Conservation (phyloP, 2,888 invertebrate species). For the Cactoblastis cactorum region DNA sequence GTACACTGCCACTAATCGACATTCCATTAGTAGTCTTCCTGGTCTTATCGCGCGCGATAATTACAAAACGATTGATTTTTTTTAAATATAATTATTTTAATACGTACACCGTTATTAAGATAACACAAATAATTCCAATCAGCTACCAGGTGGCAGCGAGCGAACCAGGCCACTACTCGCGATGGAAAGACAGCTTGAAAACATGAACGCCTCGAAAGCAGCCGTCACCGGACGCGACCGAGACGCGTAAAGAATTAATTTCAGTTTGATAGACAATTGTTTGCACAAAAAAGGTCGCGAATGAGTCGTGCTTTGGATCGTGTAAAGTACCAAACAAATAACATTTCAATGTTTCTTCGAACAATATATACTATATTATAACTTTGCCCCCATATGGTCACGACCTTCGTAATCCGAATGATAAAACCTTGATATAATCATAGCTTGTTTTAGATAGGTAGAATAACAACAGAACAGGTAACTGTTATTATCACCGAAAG, state of each 20-base stretch:
- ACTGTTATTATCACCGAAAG: conserved; percentile 1
- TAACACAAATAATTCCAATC: conserved; percentile 50
- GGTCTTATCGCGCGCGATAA: conserved; percentile 56
- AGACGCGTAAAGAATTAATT: conserved; percentile 74
- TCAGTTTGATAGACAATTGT: conserved; percentile 67
- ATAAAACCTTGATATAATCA: conserved; percentile 1
- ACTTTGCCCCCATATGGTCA: conserved; percentile 2
- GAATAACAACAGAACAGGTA: conserved; percentile 6
- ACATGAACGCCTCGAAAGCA: conserved; percentile 69
- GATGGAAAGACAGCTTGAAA: conserved; percentile 66
- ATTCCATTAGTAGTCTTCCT: conserved; percentile 47
- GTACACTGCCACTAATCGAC: conserved; percentile 53
- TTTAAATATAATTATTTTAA: conserved; percentile 20
- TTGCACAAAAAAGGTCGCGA: conserved; percentile 56
- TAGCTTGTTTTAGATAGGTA: neutral
- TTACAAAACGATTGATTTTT: conserved; percentile 57
- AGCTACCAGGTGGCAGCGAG: conserved; percentile 56
- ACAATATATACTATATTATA: neutral
- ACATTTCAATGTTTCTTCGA: conserved; percentile 34
- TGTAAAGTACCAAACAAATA: conserved; percentile 27
- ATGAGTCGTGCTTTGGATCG: conserved; percentile 42
- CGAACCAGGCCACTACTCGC: conserved; percentile 64
- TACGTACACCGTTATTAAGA: conserved; percentile 47
- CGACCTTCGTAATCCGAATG: neutral
- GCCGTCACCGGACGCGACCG: conserved; percentile 69